phyloP scores from a whole-genome alignment of 2,888 invertebrate genomes.

The Bellardia pandia region DNA sequence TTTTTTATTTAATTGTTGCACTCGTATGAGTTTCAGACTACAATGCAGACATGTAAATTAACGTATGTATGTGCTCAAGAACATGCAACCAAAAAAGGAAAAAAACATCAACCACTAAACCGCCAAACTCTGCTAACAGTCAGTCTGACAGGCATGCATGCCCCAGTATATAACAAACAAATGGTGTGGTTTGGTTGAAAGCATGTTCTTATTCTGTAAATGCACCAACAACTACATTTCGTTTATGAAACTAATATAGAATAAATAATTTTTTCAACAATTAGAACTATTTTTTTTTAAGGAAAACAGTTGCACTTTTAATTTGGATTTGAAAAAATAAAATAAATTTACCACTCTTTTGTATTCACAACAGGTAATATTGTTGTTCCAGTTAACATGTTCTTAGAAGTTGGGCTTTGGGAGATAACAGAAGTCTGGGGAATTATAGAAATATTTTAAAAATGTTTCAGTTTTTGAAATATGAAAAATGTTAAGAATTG shows the following conservation, averaged over 20 bases:
- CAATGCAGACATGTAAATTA: conserved; percentile 22
- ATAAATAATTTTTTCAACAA: conserved; percentile 37
- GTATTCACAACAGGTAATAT: not conserved
- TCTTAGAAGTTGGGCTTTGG: too few species aligned
- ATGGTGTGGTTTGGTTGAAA: not conserved
- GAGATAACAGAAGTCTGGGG: too few species aligned
- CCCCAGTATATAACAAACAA: conserved; percentile 23
- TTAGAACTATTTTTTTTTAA: not conserved
- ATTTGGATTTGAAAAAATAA: not conserved
- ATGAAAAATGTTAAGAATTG: too few species aligned
- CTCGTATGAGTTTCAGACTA: conserved; percentile 7
- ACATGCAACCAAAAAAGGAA: conserved; percentile 1
- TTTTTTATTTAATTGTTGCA: conserved; percentile 57
- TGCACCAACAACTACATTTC: not conserved
- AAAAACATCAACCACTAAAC: conserved; percentile 45
- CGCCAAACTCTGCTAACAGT: conserved; percentile 32
- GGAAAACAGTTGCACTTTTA: not conserved
- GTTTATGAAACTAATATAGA: conserved; percentile 39
- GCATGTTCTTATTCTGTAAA: too few species aligned
- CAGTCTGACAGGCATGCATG: conserved; percentile 29
- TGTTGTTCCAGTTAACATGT: not conserved
- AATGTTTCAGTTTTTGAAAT: too few species aligned
- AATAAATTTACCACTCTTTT: not conserved
- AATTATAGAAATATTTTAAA: too few species aligned
- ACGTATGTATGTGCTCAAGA: conserved; percentile 4